A percentile compares a stretch with the other conserved stretches of the same genome.
Conservation (phyloP, 1,140 invertebrate genomes). For the Drosophila tani region DNA sequence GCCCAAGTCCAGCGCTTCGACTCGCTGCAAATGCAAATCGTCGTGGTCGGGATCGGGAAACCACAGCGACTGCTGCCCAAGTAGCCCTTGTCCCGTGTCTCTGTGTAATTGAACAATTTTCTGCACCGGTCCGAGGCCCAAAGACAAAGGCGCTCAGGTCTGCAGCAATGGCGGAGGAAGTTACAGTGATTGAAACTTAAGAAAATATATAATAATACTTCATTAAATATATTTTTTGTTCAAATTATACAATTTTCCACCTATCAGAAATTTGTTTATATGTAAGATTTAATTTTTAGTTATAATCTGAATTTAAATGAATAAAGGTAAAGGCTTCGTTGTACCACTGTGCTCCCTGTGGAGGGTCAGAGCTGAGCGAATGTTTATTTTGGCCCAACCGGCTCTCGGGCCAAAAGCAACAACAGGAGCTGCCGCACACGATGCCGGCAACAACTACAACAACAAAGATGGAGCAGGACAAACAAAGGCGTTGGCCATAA, state of each 20-base stretch:
- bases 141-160: conserved; percentile 21
- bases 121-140: conserved; percentile 56
- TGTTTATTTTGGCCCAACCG: conserved; percentile 80
- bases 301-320: too few relatives aligned
- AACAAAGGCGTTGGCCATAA: conserved; percentile 82
- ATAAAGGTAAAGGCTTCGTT: not conserved
- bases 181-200: conserved; percentile 10
- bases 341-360: conserved; percentile 48
- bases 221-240: too few relatives aligned
- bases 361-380: conserved; percentile 46
- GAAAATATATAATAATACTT: not conserved
- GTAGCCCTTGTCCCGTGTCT: conserved; percentile 37
- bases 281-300: not conserved
- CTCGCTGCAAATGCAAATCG: conserved; percentile 77
- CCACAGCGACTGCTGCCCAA: conserved; percentile 6
- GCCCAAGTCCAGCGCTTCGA: conserved; percentile 52
- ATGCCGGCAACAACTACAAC: conserved; percentile 51
- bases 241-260: not conserved
- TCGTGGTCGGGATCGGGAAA: conserved; percentile 11
- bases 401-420: conserved; percentile 55
- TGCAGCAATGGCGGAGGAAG: conserved; percentile 57
- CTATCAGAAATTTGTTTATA: not conserved
- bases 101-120: conserved; percentile 82
- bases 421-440: conserved; percentile 69
- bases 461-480: conserved; percentile 58